These are phyloP conservation scores for Coregonus clupeaformis DNA, from an alignment of 2,113 vertebrate genomes.

Conservation along the genomic window DNA sequence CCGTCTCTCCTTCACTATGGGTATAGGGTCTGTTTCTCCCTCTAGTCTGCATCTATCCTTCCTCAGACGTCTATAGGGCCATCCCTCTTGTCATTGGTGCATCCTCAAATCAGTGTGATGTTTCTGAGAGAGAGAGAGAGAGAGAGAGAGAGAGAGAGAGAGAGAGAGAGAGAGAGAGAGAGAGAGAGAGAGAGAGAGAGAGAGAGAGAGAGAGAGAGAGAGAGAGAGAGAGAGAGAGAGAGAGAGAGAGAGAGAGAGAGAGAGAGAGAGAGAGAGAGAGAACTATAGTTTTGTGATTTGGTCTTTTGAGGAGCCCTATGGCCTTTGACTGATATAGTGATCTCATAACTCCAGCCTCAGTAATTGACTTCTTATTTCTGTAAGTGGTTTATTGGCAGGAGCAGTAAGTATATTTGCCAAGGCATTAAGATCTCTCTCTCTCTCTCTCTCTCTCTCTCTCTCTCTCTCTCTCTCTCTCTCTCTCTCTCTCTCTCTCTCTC, in stretches of 20 bases:
- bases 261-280: neutral
- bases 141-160: neutral
- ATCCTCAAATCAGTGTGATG: slow-evolving; percentile 22
- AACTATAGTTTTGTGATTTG: slow-evolving; percentile 30
- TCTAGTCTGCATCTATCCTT: slow-evolving; percentile 35
- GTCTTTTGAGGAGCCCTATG: neutral
- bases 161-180: neutral
- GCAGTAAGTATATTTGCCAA: slow-evolving; percentile 41
- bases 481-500: slow-evolving; percentile 32
- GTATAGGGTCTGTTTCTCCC: slow-evolving; percentile 13
- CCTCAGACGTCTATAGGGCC: slow-evolving; percentile 12
- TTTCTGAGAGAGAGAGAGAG: neutral
- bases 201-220: neutral
- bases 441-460: slow-evolving; percentile 18
- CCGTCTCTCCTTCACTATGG: slow-evolving; percentile 16
- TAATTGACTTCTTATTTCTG: slow-evolving; percentile 79
- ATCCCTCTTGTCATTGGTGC: slow-evolving; percentile 32
- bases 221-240: neutral
- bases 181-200: neutral
- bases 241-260: neutral
- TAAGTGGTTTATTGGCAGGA: slow-evolving; percentile 76
- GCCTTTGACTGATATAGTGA: slow-evolving; percentile 44
- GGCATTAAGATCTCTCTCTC: slow-evolving; percentile 57
- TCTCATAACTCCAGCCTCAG: slow-evolving; percentile 59
- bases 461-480: slow-evolving; percentile 40